Evolutionary conservation across 2,888 invertebrate genomes (phyloP).

Genomic region (Euplagia quadripunctaria): DNA sequence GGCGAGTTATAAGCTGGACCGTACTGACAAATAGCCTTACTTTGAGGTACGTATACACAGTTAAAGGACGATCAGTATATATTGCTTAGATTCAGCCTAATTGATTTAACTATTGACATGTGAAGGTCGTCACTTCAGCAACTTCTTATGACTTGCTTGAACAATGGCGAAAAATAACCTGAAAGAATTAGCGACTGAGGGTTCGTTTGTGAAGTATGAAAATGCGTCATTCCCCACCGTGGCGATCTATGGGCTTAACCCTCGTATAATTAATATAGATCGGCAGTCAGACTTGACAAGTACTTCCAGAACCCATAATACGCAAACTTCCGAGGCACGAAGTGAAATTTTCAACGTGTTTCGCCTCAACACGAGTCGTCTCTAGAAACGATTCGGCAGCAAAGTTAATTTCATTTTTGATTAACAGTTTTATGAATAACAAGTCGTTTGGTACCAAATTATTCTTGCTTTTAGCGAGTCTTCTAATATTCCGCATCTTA

Average conservation of each 20-base stretch:
- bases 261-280: no score
- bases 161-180: neutral
- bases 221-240: neutral
- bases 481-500: neutral
- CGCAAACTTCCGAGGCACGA: neutral
- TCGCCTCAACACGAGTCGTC: neutral
- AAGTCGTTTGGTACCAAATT: no score
- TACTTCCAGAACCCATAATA: neutral
- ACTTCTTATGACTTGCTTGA: neutral
- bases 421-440: neutral
- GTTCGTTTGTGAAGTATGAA: neutral
- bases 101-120: neutral
- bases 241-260: neutral
- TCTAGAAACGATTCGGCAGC: neutral
- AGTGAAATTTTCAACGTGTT: neutral
- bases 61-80: neutral
- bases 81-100: neutral
- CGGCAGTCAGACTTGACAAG: no score
- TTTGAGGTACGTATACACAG: neutral
- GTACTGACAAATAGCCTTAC: slow-evolving; percentile 6
- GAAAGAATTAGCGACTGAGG: neutral
- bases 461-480: neutral
- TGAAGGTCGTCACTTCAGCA: neutral
- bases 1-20: slow-evolving; percentile 3
- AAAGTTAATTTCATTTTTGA: slow-evolving; percentile 1